Evolutionary conservation across 2,113 vertebrate genomes (phyloP).

Genomic region (Pangasianodon gigas): DNA sequence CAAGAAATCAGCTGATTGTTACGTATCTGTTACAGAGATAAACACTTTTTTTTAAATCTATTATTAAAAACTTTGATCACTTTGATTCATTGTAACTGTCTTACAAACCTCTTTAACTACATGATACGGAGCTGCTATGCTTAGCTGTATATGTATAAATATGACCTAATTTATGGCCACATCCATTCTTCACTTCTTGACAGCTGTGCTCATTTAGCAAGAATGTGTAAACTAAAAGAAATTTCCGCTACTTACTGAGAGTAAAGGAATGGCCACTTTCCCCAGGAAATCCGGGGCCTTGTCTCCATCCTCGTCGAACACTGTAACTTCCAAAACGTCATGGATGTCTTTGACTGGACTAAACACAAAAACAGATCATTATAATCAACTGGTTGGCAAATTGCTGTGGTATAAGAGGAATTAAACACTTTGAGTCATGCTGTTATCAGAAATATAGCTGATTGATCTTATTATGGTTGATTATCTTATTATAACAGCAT

Average conservation of each 20-base stretch:
- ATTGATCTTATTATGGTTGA: too few relatives aligned
- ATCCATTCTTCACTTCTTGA: background rate
- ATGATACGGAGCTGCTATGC: background rate
- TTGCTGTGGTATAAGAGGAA: background rate
- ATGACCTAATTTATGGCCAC: background rate
- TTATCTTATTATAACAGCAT: background rate
- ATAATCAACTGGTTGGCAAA: background rate
- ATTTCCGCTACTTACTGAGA: slow-evolving; percentile 79
- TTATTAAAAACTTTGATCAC: background rate
- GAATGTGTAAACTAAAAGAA: background rate
- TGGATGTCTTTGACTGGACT: slow-evolving; percentile 95
- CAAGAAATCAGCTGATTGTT: slow-evolving; percentile 80
- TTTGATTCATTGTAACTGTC: background rate
- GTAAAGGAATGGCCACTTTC: slow-evolving; percentile 90
- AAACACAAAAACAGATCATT: slow-evolving; percentile 49
- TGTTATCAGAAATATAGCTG: background rate
- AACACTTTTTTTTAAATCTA: background rate
- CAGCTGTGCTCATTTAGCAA: background rate
- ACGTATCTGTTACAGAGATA: slow-evolving; percentile 75
- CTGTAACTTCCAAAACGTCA: slow-evolving; percentile 88
- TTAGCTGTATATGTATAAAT: background rate
- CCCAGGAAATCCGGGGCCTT: slow-evolving; percentile 96
- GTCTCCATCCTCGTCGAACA: slow-evolving; percentile 98
- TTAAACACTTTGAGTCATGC: background rate
- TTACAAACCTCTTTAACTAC: background rate